Percentiles rank a stretch among this genome's conserved stretches.
Conservation (phyloP, 2,113 vertebrate genomes). For the Alaudala cheleensis region DNA sequence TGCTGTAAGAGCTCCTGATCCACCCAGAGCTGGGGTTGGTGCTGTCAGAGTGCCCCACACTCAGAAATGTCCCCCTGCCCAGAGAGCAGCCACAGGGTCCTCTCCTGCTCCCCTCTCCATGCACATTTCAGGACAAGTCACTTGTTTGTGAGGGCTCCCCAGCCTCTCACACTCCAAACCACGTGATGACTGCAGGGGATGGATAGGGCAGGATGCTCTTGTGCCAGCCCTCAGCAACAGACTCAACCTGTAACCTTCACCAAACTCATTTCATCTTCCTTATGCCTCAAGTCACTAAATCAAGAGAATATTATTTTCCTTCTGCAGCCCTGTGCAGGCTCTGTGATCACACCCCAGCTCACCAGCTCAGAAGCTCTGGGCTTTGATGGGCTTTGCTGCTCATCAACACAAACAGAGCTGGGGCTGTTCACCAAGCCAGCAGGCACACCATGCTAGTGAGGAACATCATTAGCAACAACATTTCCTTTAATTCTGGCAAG, state of each 20-base stretch:
- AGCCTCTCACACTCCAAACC: neutral
- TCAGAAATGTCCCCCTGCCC: neutral
- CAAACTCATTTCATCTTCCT: neutral
- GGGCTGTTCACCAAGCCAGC: neutral
- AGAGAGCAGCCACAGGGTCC: too few species aligned
- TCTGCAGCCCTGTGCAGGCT: rapidly evolving
- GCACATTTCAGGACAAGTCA: neutral
- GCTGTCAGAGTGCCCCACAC: neutral
- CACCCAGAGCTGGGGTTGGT: too few species aligned
- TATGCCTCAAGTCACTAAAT: neutral
- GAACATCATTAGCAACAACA: neutral
- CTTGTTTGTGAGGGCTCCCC: neutral
- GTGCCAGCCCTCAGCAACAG: neutral
- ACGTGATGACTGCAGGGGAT: rapidly evolving
- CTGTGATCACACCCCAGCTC: neutral
- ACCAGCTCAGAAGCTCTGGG: neutral
- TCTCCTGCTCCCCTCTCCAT: neutral
- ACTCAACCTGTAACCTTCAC: neutral
- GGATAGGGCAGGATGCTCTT: rapidly evolving
- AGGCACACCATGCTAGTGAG: neutral
- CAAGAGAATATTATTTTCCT: neutral
- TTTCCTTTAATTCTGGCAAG: neutral
- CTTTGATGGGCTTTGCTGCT: neutral
- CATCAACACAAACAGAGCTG: neutral
- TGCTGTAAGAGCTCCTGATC: neutral